Percentiles rank a stretch among this genome's conserved stretches.
Evolutionary conservation across 2,113 vertebrate species (phyloP).

Genomic region (Xerus inauris): DNA sequence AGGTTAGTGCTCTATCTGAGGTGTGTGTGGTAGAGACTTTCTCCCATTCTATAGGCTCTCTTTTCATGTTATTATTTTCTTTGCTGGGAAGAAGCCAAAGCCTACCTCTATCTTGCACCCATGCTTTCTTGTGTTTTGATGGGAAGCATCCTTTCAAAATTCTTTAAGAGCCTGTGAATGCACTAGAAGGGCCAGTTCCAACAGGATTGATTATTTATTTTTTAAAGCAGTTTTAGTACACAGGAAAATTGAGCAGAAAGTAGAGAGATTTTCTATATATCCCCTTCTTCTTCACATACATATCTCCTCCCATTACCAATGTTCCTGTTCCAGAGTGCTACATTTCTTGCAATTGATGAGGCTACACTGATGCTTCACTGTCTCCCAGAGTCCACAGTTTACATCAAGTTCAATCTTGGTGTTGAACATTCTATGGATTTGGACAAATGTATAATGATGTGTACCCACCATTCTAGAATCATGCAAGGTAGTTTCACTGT

Average conservation of each 20-base stretch:
- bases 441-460: not conserved
- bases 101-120: not conserved
- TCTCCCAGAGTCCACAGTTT: not conserved
- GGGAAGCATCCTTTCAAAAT: not conserved
- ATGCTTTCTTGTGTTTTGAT: not conserved
- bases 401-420: not conserved
- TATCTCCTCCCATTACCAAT: no score
- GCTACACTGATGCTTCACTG: rapidly evolving
- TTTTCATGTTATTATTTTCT: no score
- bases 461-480: not conserved
- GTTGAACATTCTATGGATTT: not conserved
- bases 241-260: not conserved
- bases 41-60: no score
- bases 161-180: not conserved
- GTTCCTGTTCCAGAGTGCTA: not conserved
- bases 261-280: not conserved
- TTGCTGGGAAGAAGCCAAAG: not conserved
- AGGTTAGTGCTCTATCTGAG: no score
- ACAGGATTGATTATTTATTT: not conserved
- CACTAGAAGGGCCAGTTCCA: not conserved
- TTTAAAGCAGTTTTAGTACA: not conserved
- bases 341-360: not conserved
- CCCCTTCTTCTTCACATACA: rapidly evolving
- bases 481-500: not conserved
- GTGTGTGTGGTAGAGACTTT: no score